A percentile compares a stretch with the other conserved stretches of the same genome.
These are phyloP conservation scores for Drosophila punjabiensis DNA, from an alignment of 1,140 invertebrate species.

Conservation along the genomic window DNA sequence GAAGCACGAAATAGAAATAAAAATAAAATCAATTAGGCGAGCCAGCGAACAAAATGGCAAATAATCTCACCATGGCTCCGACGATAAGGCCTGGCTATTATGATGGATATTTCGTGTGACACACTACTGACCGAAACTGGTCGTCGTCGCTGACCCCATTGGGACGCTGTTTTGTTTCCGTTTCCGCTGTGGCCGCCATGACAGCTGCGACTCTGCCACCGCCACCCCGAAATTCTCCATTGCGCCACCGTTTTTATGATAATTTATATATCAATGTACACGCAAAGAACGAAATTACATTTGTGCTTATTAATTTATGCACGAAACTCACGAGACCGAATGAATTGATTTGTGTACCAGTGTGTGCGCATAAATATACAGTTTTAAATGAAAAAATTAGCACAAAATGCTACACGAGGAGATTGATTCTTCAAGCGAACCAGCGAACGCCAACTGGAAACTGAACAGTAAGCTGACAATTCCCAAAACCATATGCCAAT, in stretches of 20 bases:
- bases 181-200: slow-evolving; percentile 63
- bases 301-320: slow-evolving; percentile 53
- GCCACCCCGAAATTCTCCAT: slow-evolving; percentile 38
- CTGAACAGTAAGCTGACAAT: slow-evolving; percentile 28
- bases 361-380: slow-evolving; percentile 13
- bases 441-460: slow-evolving; percentile 30
- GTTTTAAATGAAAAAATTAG: slow-evolving; percentile 26
- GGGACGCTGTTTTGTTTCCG: slow-evolving; percentile 76
- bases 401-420: slow-evolving; percentile 13
- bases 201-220: slow-evolving; percentile 41
- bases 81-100: slow-evolving; percentile 28
- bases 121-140: slow-evolving; percentile 43
- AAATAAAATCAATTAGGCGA: slow-evolving; percentile 68
- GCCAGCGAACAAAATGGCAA: slow-evolving; percentile 34
- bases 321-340: slow-evolving; percentile 34
- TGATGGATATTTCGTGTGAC: slow-evolving; percentile 74
- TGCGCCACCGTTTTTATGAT: slow-evolving; percentile 42
- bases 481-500: slow-evolving; percentile 49
- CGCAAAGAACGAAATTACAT: slow-evolving; percentile 47
- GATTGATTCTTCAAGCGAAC: slow-evolving; percentile 18
- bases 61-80: slow-evolving; percentile 42
- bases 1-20: slow-evolving; percentile 12
- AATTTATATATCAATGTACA: slow-evolving; percentile 55
- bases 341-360: slow-evolving; percentile 26
- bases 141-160: slow-evolving; percentile 23